Base-by-base conservation (phyloP, 2,113 vertebrate species). In the Limanda limanda region DNA sequence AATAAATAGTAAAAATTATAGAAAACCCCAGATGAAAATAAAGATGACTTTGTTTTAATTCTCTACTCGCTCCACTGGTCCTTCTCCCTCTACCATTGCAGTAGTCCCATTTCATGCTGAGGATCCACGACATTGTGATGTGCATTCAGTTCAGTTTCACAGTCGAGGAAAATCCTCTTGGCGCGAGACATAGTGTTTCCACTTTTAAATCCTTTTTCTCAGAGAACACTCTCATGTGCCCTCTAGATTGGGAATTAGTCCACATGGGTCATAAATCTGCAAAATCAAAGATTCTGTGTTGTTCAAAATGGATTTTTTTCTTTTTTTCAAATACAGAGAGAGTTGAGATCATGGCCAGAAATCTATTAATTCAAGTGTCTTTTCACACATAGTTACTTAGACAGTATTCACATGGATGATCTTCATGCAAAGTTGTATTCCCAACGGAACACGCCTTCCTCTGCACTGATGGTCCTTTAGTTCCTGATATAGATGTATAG, bases 401-500 rank as follows among this genome's bases (percentile, higher is more conserved):
- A 92, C 88, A 88, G 80, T 90, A 90, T 91, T 92, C 84, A 93
- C 86, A 91, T 86, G 68, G 88, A 31, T 89, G 83, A 86, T 76
- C 75, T 87, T 93, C 92, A 94, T 90, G 90, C 85, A 75, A 80
- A 82, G 69, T 64, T 71, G 66, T 82, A 68, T 86, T 79, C 72
- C 66, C 24, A 54, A 18, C 31, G 61, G 54, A 63, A 40, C 52
- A 68, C 71, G 60, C 54, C 57, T 78, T 76, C 92, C 83, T 93
- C 51, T 66, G 13, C 54, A 62, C 67, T 93, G 52, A 83, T 27
- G 78, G 31, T 31, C 31, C 31, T 31, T 31, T 31, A 31, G 31
- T 95, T 95, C 81, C n/a, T 94, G 94, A 83, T 95, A 95, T 84
- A 95, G 87, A 86, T 96, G 93, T 92, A 95, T 95, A 88, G 95